Evolutionary conservation across 2,888 invertebrate species (phyloP).

Genomic region (Dendrolimus pini): DNA sequence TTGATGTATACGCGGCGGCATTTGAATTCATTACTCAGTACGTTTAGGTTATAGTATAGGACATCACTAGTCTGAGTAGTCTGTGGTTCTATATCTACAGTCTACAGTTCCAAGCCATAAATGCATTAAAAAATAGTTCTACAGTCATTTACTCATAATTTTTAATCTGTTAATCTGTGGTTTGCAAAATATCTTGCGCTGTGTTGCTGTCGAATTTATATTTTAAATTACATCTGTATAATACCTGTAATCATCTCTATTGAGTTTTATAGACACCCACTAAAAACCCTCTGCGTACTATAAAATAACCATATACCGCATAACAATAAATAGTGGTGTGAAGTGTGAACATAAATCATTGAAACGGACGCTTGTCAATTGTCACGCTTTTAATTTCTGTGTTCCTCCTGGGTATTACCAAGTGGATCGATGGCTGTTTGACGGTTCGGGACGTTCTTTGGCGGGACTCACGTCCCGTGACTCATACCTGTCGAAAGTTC

Average conservation of each 20-base stretch:
- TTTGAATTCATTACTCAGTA: too few species aligned
- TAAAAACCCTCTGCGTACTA: not conserved
- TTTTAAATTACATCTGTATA: constrained; percentile 1
- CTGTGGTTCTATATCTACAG: too few species aligned
- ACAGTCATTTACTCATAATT: constrained; percentile 6
- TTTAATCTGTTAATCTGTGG: constrained; percentile 19
- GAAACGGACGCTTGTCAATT: constrained; percentile 53
- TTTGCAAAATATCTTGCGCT: constrained; percentile 25
- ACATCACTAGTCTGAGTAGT: too few species aligned
- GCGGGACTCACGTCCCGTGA: constrained; percentile 42
- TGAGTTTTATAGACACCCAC: too few species aligned
- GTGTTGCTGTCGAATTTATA: constrained; percentile 10
- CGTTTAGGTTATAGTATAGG: too few species aligned
- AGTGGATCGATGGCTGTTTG: constrained; percentile 60
- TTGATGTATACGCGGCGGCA: too few species aligned
- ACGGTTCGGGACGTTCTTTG: constrained; percentile 37
- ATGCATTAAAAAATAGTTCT: too few species aligned
- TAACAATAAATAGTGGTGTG: not conserved
- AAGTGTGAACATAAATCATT: constrained; percentile 24
- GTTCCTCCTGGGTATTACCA: constrained; percentile 64
- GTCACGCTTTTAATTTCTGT: constrained; percentile 54
- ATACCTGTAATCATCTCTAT: not conserved
- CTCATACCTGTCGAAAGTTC: constrained; percentile 31
- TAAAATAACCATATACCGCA: not conserved
- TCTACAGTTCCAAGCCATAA: too few species aligned